Evolutionary conservation across 2,113 vertebrate species (phyloP).

Genomic region (Thermophis baileyi): DNA sequence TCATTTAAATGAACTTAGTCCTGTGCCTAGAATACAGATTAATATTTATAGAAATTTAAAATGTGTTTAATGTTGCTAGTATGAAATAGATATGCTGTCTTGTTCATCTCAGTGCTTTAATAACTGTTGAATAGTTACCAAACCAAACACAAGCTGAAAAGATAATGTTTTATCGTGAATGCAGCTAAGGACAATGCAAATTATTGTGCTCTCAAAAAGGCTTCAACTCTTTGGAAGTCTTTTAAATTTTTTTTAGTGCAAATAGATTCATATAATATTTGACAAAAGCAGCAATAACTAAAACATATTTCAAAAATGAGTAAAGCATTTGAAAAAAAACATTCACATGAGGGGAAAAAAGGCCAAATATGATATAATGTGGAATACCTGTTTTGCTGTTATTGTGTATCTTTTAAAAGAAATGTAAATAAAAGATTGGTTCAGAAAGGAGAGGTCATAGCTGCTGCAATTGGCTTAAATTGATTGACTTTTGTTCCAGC

Average conservation of each 20-base stretch:
- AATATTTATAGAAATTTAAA: not conserved
- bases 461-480: not conserved
- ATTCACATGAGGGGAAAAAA: not conserved
- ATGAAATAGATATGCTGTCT: not conserved
- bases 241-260: constrained; percentile 12
- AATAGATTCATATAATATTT: constrained; percentile 47
- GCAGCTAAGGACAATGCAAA: constrained; percentile 39
- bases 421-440: not conserved
- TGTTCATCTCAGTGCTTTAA: not conserved
- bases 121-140: not conserved
- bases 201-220: constrained; percentile 39
- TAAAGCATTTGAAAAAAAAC: constrained; percentile 27
- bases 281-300: not conserved
- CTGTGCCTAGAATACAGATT: not conserved
- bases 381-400: not conserved
- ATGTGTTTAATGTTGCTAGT: not conserved
- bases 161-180: constrained; percentile 27
- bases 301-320: constrained; percentile 15
- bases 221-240: constrained; percentile 42
- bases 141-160: not conserved
- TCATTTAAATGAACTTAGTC: not conserved
- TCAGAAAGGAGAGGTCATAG: not conserved
- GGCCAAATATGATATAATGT: constrained; percentile 12
- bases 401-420: constrained; percentile 11
- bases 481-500: not conserved